phyloP scores from a whole-genome alignment of 2,888 invertebrate genomes.

The Hyalella azteca region DNA sequence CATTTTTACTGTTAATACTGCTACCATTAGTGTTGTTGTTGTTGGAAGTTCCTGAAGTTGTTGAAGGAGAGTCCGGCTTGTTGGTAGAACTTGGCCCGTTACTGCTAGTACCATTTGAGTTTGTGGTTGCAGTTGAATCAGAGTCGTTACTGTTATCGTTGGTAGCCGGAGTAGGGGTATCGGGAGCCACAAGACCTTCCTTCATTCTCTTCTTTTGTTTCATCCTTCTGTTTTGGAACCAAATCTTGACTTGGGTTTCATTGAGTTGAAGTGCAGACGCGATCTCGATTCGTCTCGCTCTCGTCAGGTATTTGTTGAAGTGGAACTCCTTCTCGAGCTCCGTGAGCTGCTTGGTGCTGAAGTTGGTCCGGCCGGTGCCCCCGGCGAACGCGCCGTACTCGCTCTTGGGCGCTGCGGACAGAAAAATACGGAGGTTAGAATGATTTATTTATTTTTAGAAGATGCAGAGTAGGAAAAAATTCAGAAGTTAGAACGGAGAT shows the following conservation, averaged over 20 bases:
- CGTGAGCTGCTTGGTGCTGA: conserved; percentile 98
- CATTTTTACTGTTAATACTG: neutral
- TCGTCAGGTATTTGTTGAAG: conserved; percentile 97
- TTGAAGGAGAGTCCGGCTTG: conserved; percentile 39
- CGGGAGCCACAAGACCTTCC: conserved; percentile 80
- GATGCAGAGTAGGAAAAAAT: no score
- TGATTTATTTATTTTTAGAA: no score
- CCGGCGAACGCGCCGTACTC: conserved; percentile 63
- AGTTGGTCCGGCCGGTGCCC: conserved; percentile 91
- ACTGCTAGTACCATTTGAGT: conserved; percentile 38
- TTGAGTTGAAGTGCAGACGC: conserved; percentile 94
- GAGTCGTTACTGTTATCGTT: conserved; percentile 58
- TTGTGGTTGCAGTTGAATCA: conserved; percentile 50
- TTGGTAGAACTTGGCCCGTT: neutral
- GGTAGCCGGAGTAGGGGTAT: conserved; percentile 64
- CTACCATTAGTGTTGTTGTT: neutral
- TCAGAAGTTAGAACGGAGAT: no score
- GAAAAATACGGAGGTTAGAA: conserved; percentile 41
- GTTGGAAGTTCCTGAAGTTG: conserved; percentile 27
- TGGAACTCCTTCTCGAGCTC: conserved; percentile 99
- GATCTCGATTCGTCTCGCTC: conserved; percentile 96
- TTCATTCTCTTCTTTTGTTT: conserved; percentile 97
- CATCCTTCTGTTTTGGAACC: conserved; percentile 99
- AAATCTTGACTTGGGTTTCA: conserved; percentile 97
- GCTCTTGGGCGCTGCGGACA: conserved; percentile 60